A percentile compares a stretch with the other conserved stretches of the same genome.
Evolutionary conservation across 1,140 invertebrate genomes (phyloP).

Genomic region (Chelonus insularis): DNA sequence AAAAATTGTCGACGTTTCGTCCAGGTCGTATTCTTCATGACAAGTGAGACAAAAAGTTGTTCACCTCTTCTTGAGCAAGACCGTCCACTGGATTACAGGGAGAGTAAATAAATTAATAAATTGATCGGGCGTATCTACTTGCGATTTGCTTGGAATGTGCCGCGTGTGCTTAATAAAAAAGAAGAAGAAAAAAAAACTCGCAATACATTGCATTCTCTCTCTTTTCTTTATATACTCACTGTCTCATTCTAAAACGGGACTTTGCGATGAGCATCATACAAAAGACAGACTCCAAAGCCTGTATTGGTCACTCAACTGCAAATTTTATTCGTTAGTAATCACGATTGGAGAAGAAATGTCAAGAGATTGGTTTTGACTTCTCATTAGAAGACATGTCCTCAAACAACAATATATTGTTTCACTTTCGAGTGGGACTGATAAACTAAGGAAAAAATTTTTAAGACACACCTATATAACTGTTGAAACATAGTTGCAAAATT

Average conservation of each 20-base stretch:
- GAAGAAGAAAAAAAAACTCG: constrained; percentile 9
- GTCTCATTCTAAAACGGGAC: constrained; percentile 3
- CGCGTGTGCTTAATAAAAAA: constrained; percentile 21
- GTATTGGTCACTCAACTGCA: not conserved
- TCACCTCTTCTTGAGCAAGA: constrained; percentile 14
- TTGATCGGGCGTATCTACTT: constrained; percentile 28
- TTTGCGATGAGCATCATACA: constrained; percentile 7
- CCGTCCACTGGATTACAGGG: not conserved
- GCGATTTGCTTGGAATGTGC: constrained; percentile 26
- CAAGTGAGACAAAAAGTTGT: constrained; percentile 34
- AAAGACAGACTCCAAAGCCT: not conserved
- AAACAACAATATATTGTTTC: not conserved
- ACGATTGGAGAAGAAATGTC: not conserved
- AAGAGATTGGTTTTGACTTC: not conserved
- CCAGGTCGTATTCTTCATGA: not conserved
- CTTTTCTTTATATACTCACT: not conserved
- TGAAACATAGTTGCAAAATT: constrained; percentile 16
- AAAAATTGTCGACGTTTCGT: too few relatives aligned
- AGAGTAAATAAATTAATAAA: constrained; percentile 42
- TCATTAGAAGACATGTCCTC: too few relatives aligned
- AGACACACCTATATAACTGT: constrained; percentile 11
- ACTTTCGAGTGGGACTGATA: not conserved
- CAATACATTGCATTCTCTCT: constrained; percentile 7
- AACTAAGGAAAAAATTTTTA: not conserved
- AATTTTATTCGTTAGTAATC: constrained; percentile 10